Conservation (phyloP, 2,797 vertebrate species). For the Spea hammondii region DNA sequence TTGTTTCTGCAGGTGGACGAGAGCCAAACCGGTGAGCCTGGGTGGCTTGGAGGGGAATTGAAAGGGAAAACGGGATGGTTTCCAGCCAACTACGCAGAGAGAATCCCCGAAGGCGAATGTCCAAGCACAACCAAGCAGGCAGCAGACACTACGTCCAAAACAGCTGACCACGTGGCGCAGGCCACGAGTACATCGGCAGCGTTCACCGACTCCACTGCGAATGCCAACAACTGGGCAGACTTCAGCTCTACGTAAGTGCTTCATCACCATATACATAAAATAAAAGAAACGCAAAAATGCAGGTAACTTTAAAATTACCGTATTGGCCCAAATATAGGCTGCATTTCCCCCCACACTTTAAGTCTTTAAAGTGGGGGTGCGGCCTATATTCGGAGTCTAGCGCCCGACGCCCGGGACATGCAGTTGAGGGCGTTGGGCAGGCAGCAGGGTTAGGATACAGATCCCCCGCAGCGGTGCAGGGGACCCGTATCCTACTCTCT, state of each 20-base stretch:
- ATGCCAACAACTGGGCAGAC: conserved; percentile 93
- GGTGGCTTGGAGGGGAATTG: conserved; percentile 94
- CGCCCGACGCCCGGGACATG: too few relatives aligned
- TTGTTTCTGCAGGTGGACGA: conserved; percentile 83
- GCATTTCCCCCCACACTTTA: too few relatives aligned
- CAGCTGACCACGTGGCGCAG: conserved; percentile 61
- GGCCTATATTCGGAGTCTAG: too few relatives aligned
- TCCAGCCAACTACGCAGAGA: conserved; percentile 95
- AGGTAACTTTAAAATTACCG: too few relatives aligned
- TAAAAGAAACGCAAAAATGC: too few relatives aligned
- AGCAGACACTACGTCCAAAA: conserved; percentile 62
- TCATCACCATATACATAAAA: not conserved
- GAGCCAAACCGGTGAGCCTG: conserved; percentile 94
- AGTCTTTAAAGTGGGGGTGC: too few relatives aligned
- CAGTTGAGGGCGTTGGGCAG: too few relatives aligned
- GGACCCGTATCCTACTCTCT: too few relatives aligned
- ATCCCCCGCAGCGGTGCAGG: too few relatives aligned
- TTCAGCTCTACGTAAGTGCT: conserved; percentile 92
- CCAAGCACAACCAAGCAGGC: conserved; percentile 73
- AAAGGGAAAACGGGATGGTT: conserved; percentile 96
- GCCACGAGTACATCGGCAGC: conserved; percentile 55
- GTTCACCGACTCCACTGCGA: conserved; percentile 60
- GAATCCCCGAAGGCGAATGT: conserved; percentile 86
- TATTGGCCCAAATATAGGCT: too few relatives aligned
- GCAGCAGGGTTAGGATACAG: too few relatives aligned